Conservation (phyloP, 2,797 vertebrate genomes). For the Argyrosomus regius region DNA sequence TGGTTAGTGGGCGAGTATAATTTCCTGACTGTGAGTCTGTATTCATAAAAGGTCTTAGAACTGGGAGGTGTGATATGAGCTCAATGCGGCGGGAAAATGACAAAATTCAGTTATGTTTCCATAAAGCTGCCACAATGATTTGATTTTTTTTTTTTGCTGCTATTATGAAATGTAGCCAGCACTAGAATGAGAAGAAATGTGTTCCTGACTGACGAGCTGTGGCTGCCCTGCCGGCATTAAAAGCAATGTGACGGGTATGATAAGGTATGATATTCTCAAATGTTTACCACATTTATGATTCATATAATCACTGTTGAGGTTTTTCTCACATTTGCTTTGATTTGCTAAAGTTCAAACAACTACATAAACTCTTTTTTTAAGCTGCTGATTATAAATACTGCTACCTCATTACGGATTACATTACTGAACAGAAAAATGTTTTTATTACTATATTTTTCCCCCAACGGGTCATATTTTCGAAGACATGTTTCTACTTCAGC, state of each 20-base stretch:
- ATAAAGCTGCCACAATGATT: slow-evolving; percentile 30
- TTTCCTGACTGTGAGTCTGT: slow-evolving; percentile 33
- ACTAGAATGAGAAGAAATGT: not conserved
- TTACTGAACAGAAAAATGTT: not conserved
- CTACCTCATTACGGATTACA: too few species aligned
- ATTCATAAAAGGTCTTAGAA: slow-evolving; percentile 18
- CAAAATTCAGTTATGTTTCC: slow-evolving; percentile 29
- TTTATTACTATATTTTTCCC: not conserved
- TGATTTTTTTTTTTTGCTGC: not conserved
- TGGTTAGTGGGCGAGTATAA: slow-evolving; percentile 28
- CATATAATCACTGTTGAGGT: not conserved
- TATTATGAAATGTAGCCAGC: slow-evolving; percentile 21
- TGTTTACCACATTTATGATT: not conserved
- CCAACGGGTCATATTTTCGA: not conserved
- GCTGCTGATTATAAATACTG: not conserved
- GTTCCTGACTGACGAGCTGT: not conserved
- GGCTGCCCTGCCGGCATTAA: slow-evolving; percentile 1
- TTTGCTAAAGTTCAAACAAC: not conserved
- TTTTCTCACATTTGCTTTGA: not conserved
- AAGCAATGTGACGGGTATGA: not conserved
- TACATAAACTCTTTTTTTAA: slow-evolving; percentile 12
- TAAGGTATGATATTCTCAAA: not conserved
- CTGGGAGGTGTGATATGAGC: slow-evolving; percentile 18
- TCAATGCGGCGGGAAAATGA: slow-evolving; percentile 3
- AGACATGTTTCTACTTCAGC: not conserved